Base-by-base conservation (phyloP, 2,888 invertebrate species). In the Vanessa cardui region DNA sequence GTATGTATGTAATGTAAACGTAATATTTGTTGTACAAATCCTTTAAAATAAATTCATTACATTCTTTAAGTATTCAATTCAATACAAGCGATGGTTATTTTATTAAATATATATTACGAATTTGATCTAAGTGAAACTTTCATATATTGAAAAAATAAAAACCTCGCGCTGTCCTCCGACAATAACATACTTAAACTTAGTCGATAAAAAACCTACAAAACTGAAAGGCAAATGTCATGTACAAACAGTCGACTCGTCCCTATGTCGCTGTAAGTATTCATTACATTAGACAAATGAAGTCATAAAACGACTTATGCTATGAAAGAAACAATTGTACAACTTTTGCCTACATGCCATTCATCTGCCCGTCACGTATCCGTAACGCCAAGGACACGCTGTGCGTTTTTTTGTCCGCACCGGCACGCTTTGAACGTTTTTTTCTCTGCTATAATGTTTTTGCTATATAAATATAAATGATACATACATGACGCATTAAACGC, bases 261-360 rank as follows among this genome's bases (percentile, higher is more conserved):
- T 18, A 66, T 61, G 58, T 58, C 66, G 62, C 21, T 54, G 50
- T 50, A 44, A 66, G 33, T 58, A 66, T 66, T 58, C 56, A 56
- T 76, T 76, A 74, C 76, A 77, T 75, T 74, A 77, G 72, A 74
- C 71, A 67, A 65, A 75, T 73, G 68, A 69, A 76, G 71, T 73
- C 72, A 74, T 75, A 74, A 76, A 75, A 75, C 64, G 72, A 72
- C 74, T 77, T 74, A 74, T 77, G 74, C 64, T 69, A 64, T 69
- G 66, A 68, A 64, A 67, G 69, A 66, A 69, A 72, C 66, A 69
- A 70, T 66, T 66, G 65, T 58, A 66, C 58, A 69, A 69, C 58
- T 69, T 71, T 50, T 20, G 18, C 31, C 59, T 56, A 64, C 59
- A 58, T 45, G 50, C 46, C 59, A 64, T 59, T 59, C 64, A 15